Base-by-base conservation (phyloP, 2,113 vertebrate species). In the Callaeas wilsoni region DNA sequence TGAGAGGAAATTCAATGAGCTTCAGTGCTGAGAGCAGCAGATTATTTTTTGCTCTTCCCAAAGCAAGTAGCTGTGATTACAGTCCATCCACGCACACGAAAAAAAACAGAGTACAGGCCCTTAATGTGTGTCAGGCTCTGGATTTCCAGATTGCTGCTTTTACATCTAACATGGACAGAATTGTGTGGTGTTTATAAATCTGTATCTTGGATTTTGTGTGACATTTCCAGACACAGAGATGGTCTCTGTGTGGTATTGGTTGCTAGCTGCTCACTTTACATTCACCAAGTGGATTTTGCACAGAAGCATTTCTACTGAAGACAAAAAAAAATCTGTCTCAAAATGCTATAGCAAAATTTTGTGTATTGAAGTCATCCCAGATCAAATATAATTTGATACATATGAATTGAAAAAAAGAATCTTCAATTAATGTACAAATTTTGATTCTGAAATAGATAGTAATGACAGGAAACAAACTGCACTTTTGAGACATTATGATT, bases 1-100 rank as follows among this genome's bases (percentile, higher is more conserved):
- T 90, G 93, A 74, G 83, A 50, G 41, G 90, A 94, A 96, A 95
- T 87, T 91, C 94, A 95, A 93, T 81, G 70, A 93, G 81, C 39
- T 83, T 69, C 74, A 50, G 64, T 53, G 92, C 90, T 90, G 84
- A 92, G 80, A 89, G 71, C 78, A 78, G 94, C 95, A 96, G 70
- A 60, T 92, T 67, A 53, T 60, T 81, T 84, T 84, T 76, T 60
- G 46, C 74, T 91, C 67, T 65, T 79, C 78, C 82, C 63, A 56
- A 87, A 94, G 55, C n/a, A 80, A 90, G 91, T 49, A 86, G 49
- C 47, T 80, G 32, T 80, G 70, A 80, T 91, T 89, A 84, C 63
- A 70, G 65, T 49, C 94, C 73, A 68, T 49, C 41, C 46, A 50
- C 5, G 4, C 12, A 3, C 20, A 6, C n/a, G n/a, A 8, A 7